Evolutionary conservation across 2,797 vertebrate genomes (phyloP).

Genomic region (Molossus alvarezi): DNA sequence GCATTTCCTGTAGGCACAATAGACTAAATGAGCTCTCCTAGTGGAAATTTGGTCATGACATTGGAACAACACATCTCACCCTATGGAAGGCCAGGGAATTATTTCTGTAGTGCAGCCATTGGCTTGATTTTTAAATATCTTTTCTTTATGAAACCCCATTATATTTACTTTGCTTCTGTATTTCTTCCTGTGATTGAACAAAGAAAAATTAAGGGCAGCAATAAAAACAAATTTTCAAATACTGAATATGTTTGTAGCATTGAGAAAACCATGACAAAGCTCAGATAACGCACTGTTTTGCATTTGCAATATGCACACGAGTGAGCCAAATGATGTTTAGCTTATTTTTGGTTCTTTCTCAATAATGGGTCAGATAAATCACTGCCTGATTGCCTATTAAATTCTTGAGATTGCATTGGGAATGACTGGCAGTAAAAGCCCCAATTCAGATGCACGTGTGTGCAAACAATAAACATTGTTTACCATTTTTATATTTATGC

Average conservation of each 20-base stretch:
- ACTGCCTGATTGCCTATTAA: constrained; percentile 81
- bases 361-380: constrained; percentile 83
- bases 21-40: background rate
- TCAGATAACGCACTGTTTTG: constrained; percentile 74
- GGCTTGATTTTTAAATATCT: constrained; percentile 22
- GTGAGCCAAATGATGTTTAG: constrained; percentile 72
- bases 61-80: background rate
- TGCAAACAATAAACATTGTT: constrained; percentile 76
- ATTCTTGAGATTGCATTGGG: constrained; percentile 70
- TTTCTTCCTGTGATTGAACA: constrained; percentile 68
- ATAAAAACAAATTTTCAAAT: constrained; percentile 79
- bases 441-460: constrained; percentile 75
- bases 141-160: constrained; percentile 54
- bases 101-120: background rate
- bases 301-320: constrained; percentile 73
- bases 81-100: constrained; percentile 51
- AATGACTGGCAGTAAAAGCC: constrained; percentile 71
- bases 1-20: background rate
- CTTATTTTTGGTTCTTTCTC: constrained; percentile 77
- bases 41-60: background rate
- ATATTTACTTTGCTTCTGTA: constrained; percentile 58
- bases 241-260: constrained; percentile 67
- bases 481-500: constrained; percentile 82
- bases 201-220: constrained; percentile 75
- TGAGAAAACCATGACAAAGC: constrained; percentile 70